A percentile compares a stretch with the other conserved stretches of the same genome.
These are phyloP conservation scores for Momotus momota DNA, from an alignment of 2,797 vertebrate genomes.

Conservation along the genomic window DNA sequence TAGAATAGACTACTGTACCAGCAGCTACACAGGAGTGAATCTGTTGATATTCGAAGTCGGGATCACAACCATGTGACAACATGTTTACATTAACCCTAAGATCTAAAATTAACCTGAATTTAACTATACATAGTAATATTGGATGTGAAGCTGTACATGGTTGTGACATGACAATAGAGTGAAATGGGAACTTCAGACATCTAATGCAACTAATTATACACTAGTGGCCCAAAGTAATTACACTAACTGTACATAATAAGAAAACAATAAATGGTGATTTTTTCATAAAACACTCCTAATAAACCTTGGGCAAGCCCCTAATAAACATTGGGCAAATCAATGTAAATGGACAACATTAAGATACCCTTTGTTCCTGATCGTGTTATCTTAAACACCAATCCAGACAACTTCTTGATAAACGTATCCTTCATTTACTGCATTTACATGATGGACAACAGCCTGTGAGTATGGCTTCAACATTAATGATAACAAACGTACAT, in stretches of 20 bases:
- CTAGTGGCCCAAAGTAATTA: not conserved
- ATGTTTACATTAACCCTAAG: not conserved
- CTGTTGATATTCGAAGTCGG: not conserved
- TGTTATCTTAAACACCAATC: not conserved
- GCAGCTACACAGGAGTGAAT: not conserved
- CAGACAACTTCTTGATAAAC: not conserved
- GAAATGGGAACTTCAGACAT: not conserved
- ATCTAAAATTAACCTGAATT: not conserved
- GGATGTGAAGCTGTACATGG: not conserved
- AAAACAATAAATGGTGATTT: not conserved
- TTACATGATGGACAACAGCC: not conserved
- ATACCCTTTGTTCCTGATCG: not conserved
- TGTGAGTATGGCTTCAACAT: not conserved
- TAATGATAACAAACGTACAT: not conserved
- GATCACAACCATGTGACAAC: not conserved
- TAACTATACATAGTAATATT: not conserved
- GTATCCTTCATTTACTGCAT: not conserved
- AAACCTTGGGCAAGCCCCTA: not conserved
- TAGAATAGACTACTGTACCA: not conserved
- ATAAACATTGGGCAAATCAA: not conserved
- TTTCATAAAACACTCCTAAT: not conserved
- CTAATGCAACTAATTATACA: not conserved
- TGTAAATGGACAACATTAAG: not conserved
- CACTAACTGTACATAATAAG: not conserved
- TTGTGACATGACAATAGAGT: not conserved